Base-by-base conservation (phyloP, 1,140 invertebrate genomes). In the Apis laboriosa region DNA sequence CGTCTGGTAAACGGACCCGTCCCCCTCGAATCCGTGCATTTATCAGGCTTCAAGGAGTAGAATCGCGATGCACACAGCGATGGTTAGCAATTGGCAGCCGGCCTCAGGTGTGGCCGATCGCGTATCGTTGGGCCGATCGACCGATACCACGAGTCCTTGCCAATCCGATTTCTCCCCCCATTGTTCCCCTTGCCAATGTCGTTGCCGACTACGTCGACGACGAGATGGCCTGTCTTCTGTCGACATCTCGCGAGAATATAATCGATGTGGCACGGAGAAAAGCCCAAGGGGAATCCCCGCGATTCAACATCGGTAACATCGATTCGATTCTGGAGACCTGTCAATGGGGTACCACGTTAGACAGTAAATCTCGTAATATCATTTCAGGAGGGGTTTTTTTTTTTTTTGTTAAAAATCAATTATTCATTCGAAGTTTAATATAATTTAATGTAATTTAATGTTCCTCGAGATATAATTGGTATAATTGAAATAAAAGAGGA, bases 121-220 rank as follows among this genome's bases (percentile, higher is more conserved):
- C 78, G 28, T 84, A 77, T 84, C 75, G 64, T 66, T 51, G 58
- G 77, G 79, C 84, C 63, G 86, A 85, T 88, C 78, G 72, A 68
- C 73, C 75, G 66, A 43, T 43, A 43, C 34, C 61, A 68, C 55
- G 63, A 58, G 63, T 68, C 19, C n/a, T 55, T 34, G 49, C 66
- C 61, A 28, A 28, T 13, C 24, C 58, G 49, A 43, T 61, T 53
- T 56, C 34, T 43, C 34, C 5, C 17, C 19, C 63, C 53, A 86
- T 75, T 79, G 77, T 80, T 24, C 49, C 9, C 71, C n/a, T 63
- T 49, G 63, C 58, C 53, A 34, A 51, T 56, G 66, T 64, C 75
- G 28, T 58, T 66, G 67, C n/a, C 49, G 11, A 28, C 15, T 9
- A 34, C 34, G 34, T 34, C 51, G 68, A 79, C 34, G 34, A 53